Evolutionary conservation across 2,888 invertebrate species (phyloP).

Genomic region (Drosophila gaucha): DNA sequence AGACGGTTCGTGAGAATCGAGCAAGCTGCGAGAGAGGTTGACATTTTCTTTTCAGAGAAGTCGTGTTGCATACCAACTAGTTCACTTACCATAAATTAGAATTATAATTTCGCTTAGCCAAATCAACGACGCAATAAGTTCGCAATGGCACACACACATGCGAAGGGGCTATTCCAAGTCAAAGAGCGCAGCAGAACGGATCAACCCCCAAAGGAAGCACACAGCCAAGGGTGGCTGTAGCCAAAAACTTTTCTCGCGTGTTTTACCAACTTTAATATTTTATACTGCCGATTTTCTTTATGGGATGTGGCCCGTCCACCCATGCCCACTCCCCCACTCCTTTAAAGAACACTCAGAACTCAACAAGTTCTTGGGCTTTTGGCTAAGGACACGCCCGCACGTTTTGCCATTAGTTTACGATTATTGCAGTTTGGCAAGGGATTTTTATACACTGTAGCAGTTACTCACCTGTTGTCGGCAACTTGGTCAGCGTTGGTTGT

Average conservation of each 20-base stretch:
- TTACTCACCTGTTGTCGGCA: slow-evolving; percentile 80
- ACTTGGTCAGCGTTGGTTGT: slow-evolving; percentile 71
- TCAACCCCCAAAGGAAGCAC: slow-evolving; percentile 58
- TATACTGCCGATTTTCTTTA: slow-evolving; percentile 71
- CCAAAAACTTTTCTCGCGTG: slow-evolving; percentile 75
- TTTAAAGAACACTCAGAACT: slow-evolving; percentile 39
- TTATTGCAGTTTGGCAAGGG: slow-evolving; percentile 55
- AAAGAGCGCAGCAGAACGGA: slow-evolving; percentile 28
- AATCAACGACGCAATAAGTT: slow-evolving; percentile 76
- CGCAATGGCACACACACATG: slow-evolving; percentile 65
- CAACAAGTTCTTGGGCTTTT: slow-evolving; percentile 59
- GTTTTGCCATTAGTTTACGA: slow-evolving; percentile 68
- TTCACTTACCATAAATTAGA: slow-evolving; percentile 71
- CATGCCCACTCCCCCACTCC: background rate
- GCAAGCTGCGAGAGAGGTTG: slow-evolving; percentile 26
- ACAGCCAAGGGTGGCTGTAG: slow-evolving; percentile 40
- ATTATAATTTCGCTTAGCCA: slow-evolving; percentile 74
- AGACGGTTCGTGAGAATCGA: slow-evolving; percentile 38
- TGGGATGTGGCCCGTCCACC: slow-evolving; percentile 25
- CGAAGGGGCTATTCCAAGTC: slow-evolving; percentile 59
- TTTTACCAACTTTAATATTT: slow-evolving; percentile 74
- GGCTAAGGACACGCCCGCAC: slow-evolving; percentile 61
- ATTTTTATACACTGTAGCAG: background rate
- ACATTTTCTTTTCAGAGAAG: background rate
- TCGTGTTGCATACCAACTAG: slow-evolving; percentile 30